Evolutionary conservation across 2,888 invertebrate species (phyloP), one percentile per base, ranked within the genome.

Genomic region (Acleris sparsana): DNA sequence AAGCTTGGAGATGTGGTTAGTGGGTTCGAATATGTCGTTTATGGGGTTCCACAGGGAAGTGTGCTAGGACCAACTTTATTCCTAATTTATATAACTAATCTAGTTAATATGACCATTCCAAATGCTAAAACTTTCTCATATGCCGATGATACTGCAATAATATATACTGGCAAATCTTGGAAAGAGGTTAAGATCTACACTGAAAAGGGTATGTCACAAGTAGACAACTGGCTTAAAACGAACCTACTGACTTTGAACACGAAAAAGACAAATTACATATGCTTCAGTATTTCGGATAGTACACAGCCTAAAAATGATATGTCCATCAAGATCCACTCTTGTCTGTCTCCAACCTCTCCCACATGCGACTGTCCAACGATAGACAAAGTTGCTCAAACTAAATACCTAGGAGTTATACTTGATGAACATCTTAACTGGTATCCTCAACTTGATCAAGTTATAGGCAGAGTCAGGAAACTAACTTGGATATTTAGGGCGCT

Each of bases 101-200:
- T 33, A 11, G 33, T 33, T 33, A 2, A 1, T 2, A 33, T 18
- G 49, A 51, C 11, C 16, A 18, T 52, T 25, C 17, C 52, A 52
- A 52, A 52, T 25, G 52, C 52, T 0, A 52, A 25, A 4, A 13
- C 25, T 9, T 52, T 52, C n/a, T 52, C 52, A 52, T 52, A 52
- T n/a, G 52, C 52, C 2, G 52, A 52, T 52, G 52, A 52, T 22
- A 52, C 52, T 13, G 52, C 52, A 20, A 18, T 52, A 11, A 18
- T 52, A 13, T 52, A 25, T 52, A 13, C 22, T 52, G 52, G 52
- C 22, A 18, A 52, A 20, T 52, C 52, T 18, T 17, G 33, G 33
- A 33, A 11, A 9, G 33, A 33, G 33, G 33, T 33, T 11, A 33
- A 33, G 33, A 33, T 33, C 11, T 33, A 9, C 2, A 1, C 11